A percentile compares a stretch with the other conserved stretches of the same genome.
Evolutionary conservation across 2,113 vertebrate genomes (phyloP).

Genomic region (Eolophus roseicapilla): DNA sequence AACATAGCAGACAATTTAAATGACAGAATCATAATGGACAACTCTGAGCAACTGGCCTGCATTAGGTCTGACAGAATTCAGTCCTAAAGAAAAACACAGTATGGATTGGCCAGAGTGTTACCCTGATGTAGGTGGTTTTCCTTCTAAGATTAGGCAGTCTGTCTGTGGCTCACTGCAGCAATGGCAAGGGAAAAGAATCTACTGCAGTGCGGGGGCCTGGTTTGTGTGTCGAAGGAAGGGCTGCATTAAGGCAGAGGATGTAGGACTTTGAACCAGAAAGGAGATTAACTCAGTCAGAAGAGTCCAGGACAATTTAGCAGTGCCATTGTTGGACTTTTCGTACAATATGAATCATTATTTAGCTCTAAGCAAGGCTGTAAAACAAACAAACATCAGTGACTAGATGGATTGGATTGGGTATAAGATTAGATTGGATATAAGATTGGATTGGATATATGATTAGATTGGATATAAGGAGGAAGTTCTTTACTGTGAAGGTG

Average conservation of each 20-base stretch:
- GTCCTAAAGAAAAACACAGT: background rate
- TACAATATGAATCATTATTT: background rate
- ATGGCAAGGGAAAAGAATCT: background rate
- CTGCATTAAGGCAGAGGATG: background rate
- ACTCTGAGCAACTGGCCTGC: background rate
- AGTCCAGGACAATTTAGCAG: background rate
- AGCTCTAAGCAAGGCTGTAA: background rate
- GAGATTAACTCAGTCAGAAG: background rate
- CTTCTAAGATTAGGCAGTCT: background rate
- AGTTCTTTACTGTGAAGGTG: too few species aligned
- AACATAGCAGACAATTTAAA: background rate
- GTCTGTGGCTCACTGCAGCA: background rate
- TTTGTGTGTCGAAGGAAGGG: background rate
- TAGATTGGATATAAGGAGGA: too few species aligned
- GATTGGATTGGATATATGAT: too few species aligned
- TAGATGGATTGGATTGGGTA: too few species aligned
- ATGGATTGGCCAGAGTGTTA: background rate
- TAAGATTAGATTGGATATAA: too few species aligned
- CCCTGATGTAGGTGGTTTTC: background rate
- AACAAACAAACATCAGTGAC: background rate
- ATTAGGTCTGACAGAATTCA: background rate
- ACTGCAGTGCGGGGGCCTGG: accelerated
- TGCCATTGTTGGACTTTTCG: background rate
- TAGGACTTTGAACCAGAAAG: background rate
- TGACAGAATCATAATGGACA: background rate